These are phyloP conservation scores for Porites rus DNA, from an alignment of 92 coral and sea anemone species.

Conservation along the genomic window DNA sequence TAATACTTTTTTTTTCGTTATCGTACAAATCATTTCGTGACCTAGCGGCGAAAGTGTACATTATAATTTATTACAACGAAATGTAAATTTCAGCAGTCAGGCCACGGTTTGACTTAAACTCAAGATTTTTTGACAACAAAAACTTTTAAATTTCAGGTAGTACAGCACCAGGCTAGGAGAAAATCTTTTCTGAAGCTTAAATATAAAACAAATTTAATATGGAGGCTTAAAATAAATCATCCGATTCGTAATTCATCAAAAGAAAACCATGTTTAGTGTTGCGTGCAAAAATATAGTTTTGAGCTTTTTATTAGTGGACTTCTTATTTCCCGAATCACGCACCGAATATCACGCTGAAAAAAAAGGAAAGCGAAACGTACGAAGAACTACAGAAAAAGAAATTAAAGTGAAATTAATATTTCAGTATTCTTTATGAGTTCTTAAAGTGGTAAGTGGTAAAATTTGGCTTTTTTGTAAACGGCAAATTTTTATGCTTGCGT, in stretches of 20 bases:
- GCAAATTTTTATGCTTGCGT: background rate
- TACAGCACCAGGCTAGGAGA: background rate
- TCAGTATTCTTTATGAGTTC: background rate
- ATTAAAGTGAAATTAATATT: background rate
- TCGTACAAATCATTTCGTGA: constrained; percentile 6
- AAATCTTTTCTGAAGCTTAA: background rate
- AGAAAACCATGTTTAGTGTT: background rate
- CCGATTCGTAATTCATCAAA: background rate
- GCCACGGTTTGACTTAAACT: background rate
- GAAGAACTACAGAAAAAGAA: background rate
- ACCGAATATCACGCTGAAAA: constrained; percentile 4
- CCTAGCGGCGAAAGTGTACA: background rate
- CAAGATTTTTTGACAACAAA: background rate
- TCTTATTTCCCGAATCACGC: constrained; percentile 8
- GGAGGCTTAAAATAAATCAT: background rate
- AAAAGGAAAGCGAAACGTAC: background rate
- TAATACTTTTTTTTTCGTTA: background rate
- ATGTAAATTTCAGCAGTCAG: background rate
- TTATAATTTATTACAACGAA: background rate
- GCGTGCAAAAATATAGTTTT: constrained; percentile 13
- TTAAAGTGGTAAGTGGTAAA: no score
- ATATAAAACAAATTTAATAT: no score
- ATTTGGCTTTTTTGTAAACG: background rate
- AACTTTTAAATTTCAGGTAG: background rate
- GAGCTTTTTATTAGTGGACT: background rate